Base-by-base conservation (phyloP, 2,113 vertebrate genomes). In the Pica pica region DNA sequence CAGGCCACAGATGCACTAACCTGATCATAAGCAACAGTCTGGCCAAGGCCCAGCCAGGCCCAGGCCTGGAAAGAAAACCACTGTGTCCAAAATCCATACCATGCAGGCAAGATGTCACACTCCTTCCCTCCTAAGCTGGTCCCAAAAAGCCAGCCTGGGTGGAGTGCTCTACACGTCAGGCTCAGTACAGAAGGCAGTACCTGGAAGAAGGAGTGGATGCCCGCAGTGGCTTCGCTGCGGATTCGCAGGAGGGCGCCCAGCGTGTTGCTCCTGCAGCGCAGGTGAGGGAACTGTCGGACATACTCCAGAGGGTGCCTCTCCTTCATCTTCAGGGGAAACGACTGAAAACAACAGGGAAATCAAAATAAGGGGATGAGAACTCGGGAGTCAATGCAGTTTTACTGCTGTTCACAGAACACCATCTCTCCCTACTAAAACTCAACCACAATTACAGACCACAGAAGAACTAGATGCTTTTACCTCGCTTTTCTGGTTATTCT, bases 271-370 rank as follows among this genome's bases (percentile, higher is more conserved):
- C 98, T 97, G 94, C 99, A 99, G 13, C 99, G 98, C 57, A 99
- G 97, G 91, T 99, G 99, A 93, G 99, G 99, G 92, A 98, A 98
- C 22, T 99, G 99, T 16, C 99, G 98, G 63, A 99, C 37, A 6
- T 99, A 99, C 64, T 99, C 99, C 37, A 99, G 96, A 0, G 98
- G 83, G 89, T 99, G 98, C 44, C 98, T 98, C 80, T 98, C 97
- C 96, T 99, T 99, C 49, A 98, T 97, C 81, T 99, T 99, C 91
- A 99, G 98, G 24, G 99, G 99, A 88, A 99, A 99, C 1, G 96
- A 95, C 99, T 99, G 88, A 37, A 87, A 93, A 61, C 78, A 91
- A 59, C 59, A 65, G 50, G 10, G 18, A 20, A 59, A 80, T 10
- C 50, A 86, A 78, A 50, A 23, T 1, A 52, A 77, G 26, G 65